Evolutionary conservation across 2,113 vertebrate genomes (phyloP).

Genomic region (Oceanites oceanicus): DNA sequence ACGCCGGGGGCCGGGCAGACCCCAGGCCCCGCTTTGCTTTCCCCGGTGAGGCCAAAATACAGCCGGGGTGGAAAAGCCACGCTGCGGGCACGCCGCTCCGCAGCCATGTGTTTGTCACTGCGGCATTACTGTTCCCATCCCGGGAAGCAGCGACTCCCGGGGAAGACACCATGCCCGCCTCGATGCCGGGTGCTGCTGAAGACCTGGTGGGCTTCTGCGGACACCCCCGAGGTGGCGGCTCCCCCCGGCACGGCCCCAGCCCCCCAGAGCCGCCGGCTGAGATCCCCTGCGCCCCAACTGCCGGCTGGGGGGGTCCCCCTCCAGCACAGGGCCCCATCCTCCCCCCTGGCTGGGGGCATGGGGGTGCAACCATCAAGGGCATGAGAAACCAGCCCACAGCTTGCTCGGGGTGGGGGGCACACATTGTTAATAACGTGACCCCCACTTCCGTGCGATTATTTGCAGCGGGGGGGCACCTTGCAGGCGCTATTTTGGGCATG

Average conservation of each 20-base stretch:
- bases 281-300: background rate
- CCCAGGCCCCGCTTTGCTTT: background rate
- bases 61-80: background rate
- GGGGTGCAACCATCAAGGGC: background rate
- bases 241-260: background rate
- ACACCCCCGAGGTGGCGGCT: background rate
- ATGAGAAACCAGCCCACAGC: background rate
- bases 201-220: background rate
- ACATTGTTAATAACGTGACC: too few relatives aligned
- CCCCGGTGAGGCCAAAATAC: background rate
- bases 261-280: background rate
- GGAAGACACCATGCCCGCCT: background rate
- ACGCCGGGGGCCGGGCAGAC: background rate
- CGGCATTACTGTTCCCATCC: conserved; percentile 1
- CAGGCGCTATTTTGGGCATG: background rate
- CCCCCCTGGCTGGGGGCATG: background rate
- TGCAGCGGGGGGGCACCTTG: background rate
- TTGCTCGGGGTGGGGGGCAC: background rate
- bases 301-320: background rate
- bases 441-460: background rate
- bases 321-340: background rate
- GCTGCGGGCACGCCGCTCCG: background rate
- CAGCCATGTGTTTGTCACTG: conserved; percentile 39
- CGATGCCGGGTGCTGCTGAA: background rate
- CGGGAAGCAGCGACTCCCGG: background rate